These are phyloP conservation scores for Tenualosa thibaudeaui DNA, from an alignment of 2,797 vertebrate species.

Conservation along the genomic window DNA sequence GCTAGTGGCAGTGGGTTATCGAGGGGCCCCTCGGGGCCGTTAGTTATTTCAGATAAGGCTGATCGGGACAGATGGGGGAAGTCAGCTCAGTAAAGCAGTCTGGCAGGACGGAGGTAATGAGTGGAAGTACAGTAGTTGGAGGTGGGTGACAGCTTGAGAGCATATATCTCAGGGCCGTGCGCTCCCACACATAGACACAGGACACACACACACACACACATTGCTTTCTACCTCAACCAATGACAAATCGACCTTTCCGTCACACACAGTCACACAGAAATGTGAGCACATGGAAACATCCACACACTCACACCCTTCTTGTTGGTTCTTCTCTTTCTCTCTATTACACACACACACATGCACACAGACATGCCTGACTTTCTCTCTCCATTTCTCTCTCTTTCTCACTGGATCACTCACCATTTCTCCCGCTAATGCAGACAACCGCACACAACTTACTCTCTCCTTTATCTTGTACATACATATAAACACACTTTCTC, in stretches of 20 bases:
- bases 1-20: not conserved
- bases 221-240: no score
- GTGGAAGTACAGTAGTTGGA: not conserved
- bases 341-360: not conserved
- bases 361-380: not conserved
- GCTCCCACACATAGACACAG: not conserved
- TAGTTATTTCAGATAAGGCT: conserved; percentile 8
- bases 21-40: not conserved
- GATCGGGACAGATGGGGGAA: not conserved
- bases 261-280: not conserved
- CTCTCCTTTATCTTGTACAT: no score
- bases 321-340: not conserved
- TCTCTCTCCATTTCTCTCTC: no score
- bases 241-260: no score
- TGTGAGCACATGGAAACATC: not conserved
- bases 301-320: not conserved
- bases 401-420: no score
- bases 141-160: conserved; percentile 12
- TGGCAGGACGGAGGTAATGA: not conserved
- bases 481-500: no score
- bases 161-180: not conserved
- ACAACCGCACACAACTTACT: no score
- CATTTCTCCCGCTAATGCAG: no score
- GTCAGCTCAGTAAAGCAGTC: not conserved
- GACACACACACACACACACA: not conserved